Conservation (phyloP, 2,888 invertebrate genomes). For the Drosophila borealis region DNA sequence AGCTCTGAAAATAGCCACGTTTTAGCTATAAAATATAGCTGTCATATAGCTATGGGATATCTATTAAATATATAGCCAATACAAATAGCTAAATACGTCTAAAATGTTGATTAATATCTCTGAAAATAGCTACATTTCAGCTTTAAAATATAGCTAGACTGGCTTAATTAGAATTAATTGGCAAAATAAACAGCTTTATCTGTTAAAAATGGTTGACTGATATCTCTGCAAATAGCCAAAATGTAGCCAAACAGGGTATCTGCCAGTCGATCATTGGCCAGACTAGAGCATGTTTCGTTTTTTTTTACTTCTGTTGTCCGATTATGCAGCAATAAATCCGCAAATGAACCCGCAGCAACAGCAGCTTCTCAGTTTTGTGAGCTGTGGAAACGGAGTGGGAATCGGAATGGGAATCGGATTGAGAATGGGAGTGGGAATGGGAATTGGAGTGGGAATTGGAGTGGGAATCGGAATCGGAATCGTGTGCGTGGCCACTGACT, state of each 20-base stretch:
- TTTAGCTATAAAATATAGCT: too few species aligned
- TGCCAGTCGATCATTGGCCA: background rate
- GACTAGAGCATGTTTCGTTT: background rate
- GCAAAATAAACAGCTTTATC: too few species aligned
- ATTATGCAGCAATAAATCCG: conserved; percentile 71
- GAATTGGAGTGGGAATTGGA: background rate
- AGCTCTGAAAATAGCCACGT: too few species aligned
- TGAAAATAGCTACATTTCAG: too few species aligned
- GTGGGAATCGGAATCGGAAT: conserved; percentile 8
- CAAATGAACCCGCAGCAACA: conserved; percentile 73
- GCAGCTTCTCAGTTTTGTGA: conserved; percentile 22
- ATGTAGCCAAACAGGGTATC: background rate
- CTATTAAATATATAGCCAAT: too few species aligned
- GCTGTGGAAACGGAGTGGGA: conserved; percentile 18
- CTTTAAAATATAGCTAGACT: too few species aligned
- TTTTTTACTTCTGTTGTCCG: conserved; percentile 34
- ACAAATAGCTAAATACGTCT: too few species aligned
- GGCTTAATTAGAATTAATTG: too few species aligned
- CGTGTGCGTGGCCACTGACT: conserved; percentile 68
- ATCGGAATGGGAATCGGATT: background rate
- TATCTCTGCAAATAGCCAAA: too few species aligned
- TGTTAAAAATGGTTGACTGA: too few species aligned
- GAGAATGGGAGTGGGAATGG: background rate
- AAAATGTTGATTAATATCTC: too few species aligned
- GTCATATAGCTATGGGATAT: too few species aligned